Percentiles rank a stretch among this genome's conserved stretches.
phyloP scores from a whole-genome alignment of 2,797 vertebrate genomes.

The Scleropages formosus region DNA sequence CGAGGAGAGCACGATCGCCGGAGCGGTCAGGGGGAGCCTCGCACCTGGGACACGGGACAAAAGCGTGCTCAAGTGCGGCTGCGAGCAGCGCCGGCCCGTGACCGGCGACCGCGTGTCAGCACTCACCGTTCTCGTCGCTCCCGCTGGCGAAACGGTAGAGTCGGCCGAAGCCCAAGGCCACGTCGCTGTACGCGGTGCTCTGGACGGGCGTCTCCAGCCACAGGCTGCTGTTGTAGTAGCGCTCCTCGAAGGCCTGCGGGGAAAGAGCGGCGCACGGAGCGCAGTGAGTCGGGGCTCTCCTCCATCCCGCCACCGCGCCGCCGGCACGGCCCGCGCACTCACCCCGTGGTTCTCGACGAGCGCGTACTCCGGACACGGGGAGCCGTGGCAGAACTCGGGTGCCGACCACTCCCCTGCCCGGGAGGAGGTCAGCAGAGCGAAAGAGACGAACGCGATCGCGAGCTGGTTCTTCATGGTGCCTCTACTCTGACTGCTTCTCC shows the following conservation, averaged over 20 bases:
- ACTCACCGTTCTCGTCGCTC: conserved; percentile 42
- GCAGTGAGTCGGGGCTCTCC: too few relatives aligned
- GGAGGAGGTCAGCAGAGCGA: conserved; percentile 12
- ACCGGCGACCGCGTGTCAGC: background rate
- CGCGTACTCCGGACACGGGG: conserved; percentile 39
- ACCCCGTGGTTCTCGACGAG: conserved; percentile 33
- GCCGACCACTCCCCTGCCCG: conserved; percentile 30
- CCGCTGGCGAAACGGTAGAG: conserved; percentile 42
- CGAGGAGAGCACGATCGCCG: conserved; percentile 39
- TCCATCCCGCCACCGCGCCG: too few relatives aligned
- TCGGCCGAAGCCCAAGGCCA: conserved; percentile 28
- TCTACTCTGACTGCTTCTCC: background rate
- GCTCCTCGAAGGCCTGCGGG: conserved; percentile 46
- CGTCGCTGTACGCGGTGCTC: rapidly evolving
- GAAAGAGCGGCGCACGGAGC: background rate
- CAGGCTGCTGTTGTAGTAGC: conserved; percentile 33
- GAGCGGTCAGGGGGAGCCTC: conserved; percentile 37
- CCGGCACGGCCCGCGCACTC: background rate
- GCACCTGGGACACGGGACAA: conserved; percentile 33
- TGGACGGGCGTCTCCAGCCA: conserved; percentile 50
- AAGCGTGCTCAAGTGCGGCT: background rate
- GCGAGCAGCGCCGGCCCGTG: background rate
- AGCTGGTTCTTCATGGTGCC: background rate
- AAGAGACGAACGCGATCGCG: conserved; percentile 12
- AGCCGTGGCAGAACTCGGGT: conserved; percentile 33